Conservation (phyloP, 2,888 invertebrate genomes). For the Polietes domitor region DNA sequence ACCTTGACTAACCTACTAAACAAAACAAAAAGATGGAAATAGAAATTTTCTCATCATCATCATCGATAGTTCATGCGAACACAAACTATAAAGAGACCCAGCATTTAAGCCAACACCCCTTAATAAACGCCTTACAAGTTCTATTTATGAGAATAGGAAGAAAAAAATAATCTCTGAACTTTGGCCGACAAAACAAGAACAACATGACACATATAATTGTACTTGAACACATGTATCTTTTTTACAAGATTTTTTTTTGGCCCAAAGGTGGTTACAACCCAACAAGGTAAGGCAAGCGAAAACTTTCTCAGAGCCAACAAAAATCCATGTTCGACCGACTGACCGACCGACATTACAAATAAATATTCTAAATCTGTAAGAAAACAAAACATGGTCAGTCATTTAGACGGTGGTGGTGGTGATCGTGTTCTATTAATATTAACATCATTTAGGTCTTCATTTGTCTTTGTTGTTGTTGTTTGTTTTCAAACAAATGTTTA, state of each 20-base stretch:
- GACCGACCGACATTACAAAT: background rate
- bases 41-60: no score
- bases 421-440: constrained; percentile 9
- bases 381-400: background rate
- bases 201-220: background rate
- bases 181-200: background rate
- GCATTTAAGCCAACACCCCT: no score
- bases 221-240: no score
- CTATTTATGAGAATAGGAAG: background rate
- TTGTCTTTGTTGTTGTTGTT: background rate
- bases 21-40: no score
- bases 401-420: background rate
- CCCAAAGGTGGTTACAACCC: background rate
- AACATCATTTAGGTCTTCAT: background rate
- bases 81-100: no score
- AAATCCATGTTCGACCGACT: no score
- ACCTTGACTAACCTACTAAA: no score
- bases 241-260: no score
- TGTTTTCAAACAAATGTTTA: constrained; percentile 2
- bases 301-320: background rate
- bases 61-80: no score
- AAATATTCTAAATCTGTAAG: background rate
- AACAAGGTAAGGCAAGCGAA: background rate
- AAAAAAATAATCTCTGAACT: background rate
- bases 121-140: background rate